Base-by-base conservation (phyloP, 2,113 vertebrate species). In the Zapornia atra region DNA sequence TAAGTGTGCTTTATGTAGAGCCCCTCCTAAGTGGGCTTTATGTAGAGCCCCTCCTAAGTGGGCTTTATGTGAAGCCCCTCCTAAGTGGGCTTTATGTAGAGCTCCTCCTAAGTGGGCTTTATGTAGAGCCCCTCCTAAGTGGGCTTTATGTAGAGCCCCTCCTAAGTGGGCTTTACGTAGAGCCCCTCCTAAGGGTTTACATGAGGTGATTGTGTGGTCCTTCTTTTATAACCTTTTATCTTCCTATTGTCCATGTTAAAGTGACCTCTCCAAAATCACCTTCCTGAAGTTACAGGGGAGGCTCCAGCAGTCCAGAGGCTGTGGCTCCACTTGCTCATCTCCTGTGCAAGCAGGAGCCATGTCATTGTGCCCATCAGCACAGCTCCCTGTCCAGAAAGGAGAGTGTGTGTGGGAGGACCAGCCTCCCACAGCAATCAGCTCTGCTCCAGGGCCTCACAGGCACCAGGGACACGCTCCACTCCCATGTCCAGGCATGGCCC, bases 401-500 rank as follows among this genome's bases (percentile, higher is more conserved):
- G 53, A 6, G 57, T 0, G 12, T 0, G 15, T 53, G 73, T 25
- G 17, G 88, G n/a, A 88, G 69, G 19, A 18, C 3, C 34, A 3
- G 9, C 16, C 22, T 88, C 63, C 66, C 57, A 19, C 4, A 19
- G 51, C n/a, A 5, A 28, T 31, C 40, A 13, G 28, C 33, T 46
- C 38, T 36, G 13, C 11, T 36, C 16, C 16, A 2, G 75, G 31
- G 63, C 19, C 69, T 50, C 73, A 18, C 10, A 4, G 70, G 11
- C 6, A 11, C 0, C 26, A 50, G 68, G 15, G 65, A 24, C 38
- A 2, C 0, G 9, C 4, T 50, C 61, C 46, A 33, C 79, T 46
- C 15, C 0, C 18, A 2, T 50, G 44, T 31, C 59, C 70, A 25
- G 2, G 16, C 15, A 1, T 1, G 31, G 16, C 51, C 84, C 75